A percentile compares a stretch with the other conserved stretches of the same genome.
phyloP scores from a whole-genome alignment of 2,888 invertebrate species.

The Ectemnius cavifrons region DNA sequence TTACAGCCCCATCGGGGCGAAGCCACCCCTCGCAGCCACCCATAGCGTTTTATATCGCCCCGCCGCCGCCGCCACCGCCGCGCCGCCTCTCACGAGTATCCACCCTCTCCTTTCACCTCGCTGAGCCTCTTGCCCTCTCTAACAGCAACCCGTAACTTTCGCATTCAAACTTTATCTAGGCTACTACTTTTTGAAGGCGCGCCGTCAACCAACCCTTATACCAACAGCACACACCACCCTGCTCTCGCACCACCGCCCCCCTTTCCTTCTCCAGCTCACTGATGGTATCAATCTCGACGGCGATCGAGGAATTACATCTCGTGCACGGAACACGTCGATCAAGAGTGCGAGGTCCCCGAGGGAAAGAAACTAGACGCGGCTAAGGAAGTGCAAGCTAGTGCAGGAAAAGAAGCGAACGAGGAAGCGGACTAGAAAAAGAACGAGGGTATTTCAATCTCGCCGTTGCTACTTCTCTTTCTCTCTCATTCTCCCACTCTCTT shows the following conservation, averaged over 20 bases:
- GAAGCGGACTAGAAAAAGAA: constrained; percentile 14
- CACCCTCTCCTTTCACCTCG: not conserved
- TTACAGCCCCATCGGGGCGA: constrained; percentile 42
- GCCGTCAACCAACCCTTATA: constrained; percentile 42
- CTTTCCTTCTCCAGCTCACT: not conserved
- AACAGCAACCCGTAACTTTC: constrained; percentile 53
- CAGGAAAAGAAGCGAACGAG: not conserved
- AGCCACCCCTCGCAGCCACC: constrained; percentile 38
- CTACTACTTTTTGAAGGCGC: constrained; percentile 47
- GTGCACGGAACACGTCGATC: constrained; percentile 32
- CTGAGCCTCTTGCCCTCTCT: constrained; percentile 21
- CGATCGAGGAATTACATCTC: constrained; percentile 59
- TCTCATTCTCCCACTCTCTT: too few relatives aligned
- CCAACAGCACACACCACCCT: constrained; percentile 9
- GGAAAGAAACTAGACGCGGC: constrained; percentile 19
- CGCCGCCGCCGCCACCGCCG: not conserved
- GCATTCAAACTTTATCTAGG: constrained; percentile 59
- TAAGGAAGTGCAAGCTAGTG: constrained; percentile 7
- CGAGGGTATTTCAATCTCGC: constrained; percentile 58
- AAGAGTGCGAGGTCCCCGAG: constrained; percentile 36
- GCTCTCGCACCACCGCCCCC: not conserved
- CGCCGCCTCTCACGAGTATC: not conserved
- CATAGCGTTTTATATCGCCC: constrained; percentile 34
- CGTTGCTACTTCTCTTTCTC: constrained; percentile 10
- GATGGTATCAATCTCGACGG: constrained; percentile 25